Base-by-base conservation (phyloP, 2,113 vertebrate species). In the Morphnarchus princeps region DNA sequence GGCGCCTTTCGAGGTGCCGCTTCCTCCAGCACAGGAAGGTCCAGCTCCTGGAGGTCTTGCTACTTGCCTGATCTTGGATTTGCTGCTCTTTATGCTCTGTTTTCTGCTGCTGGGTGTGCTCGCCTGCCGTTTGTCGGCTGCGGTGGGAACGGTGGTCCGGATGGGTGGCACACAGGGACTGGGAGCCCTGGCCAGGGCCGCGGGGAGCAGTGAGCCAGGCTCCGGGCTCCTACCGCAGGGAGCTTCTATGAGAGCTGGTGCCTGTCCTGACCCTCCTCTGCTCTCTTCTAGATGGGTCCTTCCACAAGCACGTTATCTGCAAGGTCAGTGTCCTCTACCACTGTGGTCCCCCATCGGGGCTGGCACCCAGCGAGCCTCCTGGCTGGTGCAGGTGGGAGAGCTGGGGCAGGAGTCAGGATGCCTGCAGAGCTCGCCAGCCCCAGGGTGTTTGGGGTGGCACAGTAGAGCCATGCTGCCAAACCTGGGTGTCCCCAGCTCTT, bases 231-330 rank as follows among this genome's bases (percentile, higher is more conserved):
- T 7, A 3, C 28, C 1, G 1, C 59, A 32, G 47, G 40, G 76
- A 65, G 54, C 40, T 82, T 26, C 25, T 16, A 5, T 57, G 45
- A 47, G 38, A 91, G 52, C 50, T 14, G n/a, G 1, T n/a, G 34
- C 59, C 49, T 76, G 49, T 49, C 88, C 72, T 96, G 83, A 97
- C 57, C 54, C 29, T 26, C 2, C 55, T 92, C 89, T 97, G 59
- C 79, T 95, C 63, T 97, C 70, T 97, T 80, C 90, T 87, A 98
- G 98, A 98, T 95, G 97, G 90, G 13, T 74, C 86, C 69, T 42
- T 87, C 38, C 84, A 96, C 93, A 97, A 97, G 84, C 97, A 97
- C 8, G 10, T 98, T 42, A 98, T 98, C 91, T 98, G 97, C 96
- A 98, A 98, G 98, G 98, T 98, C 94, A 97, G 98, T 98, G 89